A percentile compares a stretch with the other conserved stretches of the same genome.
Conservation (phyloP, 2,888 invertebrate genomes). For the Archips crataeganus region DNA sequence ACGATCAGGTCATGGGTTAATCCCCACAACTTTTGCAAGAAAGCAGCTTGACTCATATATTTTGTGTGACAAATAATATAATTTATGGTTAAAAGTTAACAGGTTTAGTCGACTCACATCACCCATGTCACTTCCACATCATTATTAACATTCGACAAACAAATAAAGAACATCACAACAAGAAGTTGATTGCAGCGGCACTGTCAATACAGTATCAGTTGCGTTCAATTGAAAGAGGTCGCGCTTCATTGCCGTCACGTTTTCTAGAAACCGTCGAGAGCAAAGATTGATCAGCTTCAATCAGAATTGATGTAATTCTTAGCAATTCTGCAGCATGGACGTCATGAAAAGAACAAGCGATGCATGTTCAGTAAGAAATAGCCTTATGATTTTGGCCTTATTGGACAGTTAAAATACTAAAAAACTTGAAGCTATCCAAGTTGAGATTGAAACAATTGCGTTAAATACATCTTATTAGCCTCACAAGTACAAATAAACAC, state of each 20-base stretch:
- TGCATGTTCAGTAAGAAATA: background rate
- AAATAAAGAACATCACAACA: background rate
- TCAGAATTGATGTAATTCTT: background rate
- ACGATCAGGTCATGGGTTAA: background rate
- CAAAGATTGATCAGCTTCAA: background rate
- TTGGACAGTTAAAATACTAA: background rate
- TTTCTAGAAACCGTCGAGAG: conserved; percentile 20
- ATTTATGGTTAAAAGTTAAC: background rate
- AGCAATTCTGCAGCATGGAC: background rate
- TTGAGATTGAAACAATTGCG: background rate
- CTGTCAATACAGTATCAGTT: conserved; percentile 22
- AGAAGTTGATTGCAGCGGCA: background rate
- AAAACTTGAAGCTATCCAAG: background rate
- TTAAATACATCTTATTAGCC: background rate
- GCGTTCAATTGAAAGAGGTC: conserved; percentile 38
- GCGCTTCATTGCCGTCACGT: conserved; percentile 33
- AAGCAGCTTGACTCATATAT: background rate
- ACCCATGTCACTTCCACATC: too few relatives aligned
- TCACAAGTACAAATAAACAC: background rate
- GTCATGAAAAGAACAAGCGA: background rate
- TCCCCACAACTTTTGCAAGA: background rate
- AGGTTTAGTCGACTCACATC: background rate
- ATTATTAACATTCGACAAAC: background rate
- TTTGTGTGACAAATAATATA: background rate
- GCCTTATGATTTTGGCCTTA: background rate